phyloP scores from a whole-genome alignment of 53 echinoderm and acorn worm species.

The Arbacia lixula region DNA sequence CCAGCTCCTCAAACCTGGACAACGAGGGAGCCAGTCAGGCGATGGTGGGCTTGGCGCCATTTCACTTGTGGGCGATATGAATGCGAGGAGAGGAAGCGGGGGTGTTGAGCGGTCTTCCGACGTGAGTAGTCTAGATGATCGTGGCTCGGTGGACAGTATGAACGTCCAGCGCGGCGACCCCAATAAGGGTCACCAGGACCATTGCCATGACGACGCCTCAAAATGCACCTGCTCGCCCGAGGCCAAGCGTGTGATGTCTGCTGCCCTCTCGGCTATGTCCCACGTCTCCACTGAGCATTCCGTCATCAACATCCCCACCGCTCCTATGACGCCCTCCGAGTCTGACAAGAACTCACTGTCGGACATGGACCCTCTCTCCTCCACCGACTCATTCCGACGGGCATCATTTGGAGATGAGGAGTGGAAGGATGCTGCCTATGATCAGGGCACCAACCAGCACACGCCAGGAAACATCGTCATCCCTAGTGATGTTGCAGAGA shows the following conservation, averaged over 20 bases:
- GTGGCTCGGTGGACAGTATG: constrained; percentile 67
- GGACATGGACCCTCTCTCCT: constrained; percentile 68
- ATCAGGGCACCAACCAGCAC: neutral
- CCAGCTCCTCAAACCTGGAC: constrained; percentile 62
- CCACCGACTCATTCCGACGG: constrained; percentile 57
- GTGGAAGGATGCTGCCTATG: constrained; percentile 31
- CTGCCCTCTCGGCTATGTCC: constrained; percentile 72
- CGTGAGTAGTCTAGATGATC: constrained; percentile 30
- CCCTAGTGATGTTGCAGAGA: neutral
- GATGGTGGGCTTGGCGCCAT: constrained; percentile 24
- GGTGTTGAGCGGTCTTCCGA: neutral
- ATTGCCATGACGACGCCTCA: constrained; percentile 48
- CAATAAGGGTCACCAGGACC: constrained; percentile 28
- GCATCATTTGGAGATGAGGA: constrained; percentile 51
- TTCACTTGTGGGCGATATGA: constrained; percentile 30
- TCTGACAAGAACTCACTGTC: constrained; percentile 73
- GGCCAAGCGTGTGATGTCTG: constrained; percentile 81
- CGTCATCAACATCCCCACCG: constrained; percentile 86
- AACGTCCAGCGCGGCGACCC: constrained; percentile 69
- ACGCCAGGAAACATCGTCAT: neutral
- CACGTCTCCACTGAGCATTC: constrained; percentile 52
- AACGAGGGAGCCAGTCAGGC: neutral
- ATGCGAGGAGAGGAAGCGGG: neutral
- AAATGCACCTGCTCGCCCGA: constrained; percentile 84
- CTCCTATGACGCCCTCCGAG: constrained; percentile 53